A percentile compares a stretch with the other conserved stretches of the same genome.
phyloP scores from a whole-genome alignment of 2,888 invertebrate species.

The Altica lythri region DNA sequence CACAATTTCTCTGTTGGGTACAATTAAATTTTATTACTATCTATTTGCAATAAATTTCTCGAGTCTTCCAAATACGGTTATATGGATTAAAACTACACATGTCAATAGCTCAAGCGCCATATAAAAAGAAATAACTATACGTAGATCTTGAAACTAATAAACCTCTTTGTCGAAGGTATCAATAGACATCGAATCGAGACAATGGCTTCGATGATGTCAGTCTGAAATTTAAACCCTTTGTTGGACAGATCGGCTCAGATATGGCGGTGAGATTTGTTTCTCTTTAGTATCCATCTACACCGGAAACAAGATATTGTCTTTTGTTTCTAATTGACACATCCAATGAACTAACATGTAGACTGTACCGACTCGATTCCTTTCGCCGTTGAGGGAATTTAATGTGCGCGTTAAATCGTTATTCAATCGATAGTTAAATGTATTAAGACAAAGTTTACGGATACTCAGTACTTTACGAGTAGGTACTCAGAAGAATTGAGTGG shows the following conservation, averaged over 20 bases:
- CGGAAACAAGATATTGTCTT: slow-evolving; percentile 53
- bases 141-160: slow-evolving; percentile 5
- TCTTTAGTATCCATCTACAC: slow-evolving; percentile 29
- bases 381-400: too few relatives aligned
- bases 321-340: slow-evolving; percentile 54
- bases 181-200: slow-evolving; percentile 18
- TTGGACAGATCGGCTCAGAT: slow-evolving; percentile 45
- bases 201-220: slow-evolving; percentile 32
- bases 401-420: too few relatives aligned
- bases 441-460: too few relatives aligned
- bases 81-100: not conserved
- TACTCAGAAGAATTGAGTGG: too few relatives aligned
- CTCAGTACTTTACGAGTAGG: too few relatives aligned
- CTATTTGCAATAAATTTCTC: too few relatives aligned
- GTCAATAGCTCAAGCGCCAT: slow-evolving; percentile 12
- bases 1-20: too few relatives aligned
- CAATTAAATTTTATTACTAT: too few relatives aligned
- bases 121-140: slow-evolving; percentile 1
- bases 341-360: slow-evolving; percentile 44
- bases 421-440: too few relatives aligned
- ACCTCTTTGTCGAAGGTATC: slow-evolving; percentile 15
- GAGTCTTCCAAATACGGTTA: not conserved
- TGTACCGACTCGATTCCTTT: not conserved
- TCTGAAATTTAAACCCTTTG: slow-evolving; percentile 44
- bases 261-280: slow-evolving; percentile 29